A percentile compares a stretch with the other conserved stretches of the same genome.
phyloP scores from a whole-genome alignment of 2,797 vertebrate genomes.

The Hydrophis major region DNA sequence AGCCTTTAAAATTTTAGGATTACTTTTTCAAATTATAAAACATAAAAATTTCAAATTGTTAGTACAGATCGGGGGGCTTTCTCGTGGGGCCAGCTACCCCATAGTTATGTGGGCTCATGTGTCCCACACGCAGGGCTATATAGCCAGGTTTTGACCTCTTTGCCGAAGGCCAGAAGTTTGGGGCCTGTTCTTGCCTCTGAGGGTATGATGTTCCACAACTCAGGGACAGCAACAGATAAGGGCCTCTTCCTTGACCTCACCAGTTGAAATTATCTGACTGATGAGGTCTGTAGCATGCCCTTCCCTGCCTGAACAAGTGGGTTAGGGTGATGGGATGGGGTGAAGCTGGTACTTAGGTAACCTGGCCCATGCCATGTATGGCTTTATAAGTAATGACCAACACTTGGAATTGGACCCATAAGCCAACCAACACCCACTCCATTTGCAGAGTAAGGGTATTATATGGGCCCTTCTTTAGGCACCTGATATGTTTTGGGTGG shows the following conservation, averaged over 20 bases:
- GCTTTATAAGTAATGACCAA: background rate
- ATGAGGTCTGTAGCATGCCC: background rate
- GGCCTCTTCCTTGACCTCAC: background rate
- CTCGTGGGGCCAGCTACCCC: background rate
- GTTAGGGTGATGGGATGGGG: background rate
- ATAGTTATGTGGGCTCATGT: background rate
- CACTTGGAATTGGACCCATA: background rate
- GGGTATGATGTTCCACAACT: background rate
- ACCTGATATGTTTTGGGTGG: background rate
- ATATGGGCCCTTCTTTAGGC: background rate
- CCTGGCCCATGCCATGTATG: background rate
- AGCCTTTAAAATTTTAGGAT: background rate
- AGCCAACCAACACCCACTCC: background rate
- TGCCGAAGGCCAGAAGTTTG: background rate
- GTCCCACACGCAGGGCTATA: background rate
- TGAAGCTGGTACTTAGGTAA: background rate
- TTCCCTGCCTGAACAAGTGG: background rate
- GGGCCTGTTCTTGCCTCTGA: background rate
- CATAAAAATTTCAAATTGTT: background rate
- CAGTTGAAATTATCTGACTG: background rate
- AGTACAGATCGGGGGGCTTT: background rate
- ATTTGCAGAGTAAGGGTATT: background rate
- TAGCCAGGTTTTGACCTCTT: background rate
- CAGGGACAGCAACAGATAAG: background rate
- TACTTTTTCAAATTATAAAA: background rate